Evolutionary conservation across 2,113 vertebrate genomes (phyloP), one percentile per base, ranked within the genome.

Genomic region (Lepus timidus): DNA sequence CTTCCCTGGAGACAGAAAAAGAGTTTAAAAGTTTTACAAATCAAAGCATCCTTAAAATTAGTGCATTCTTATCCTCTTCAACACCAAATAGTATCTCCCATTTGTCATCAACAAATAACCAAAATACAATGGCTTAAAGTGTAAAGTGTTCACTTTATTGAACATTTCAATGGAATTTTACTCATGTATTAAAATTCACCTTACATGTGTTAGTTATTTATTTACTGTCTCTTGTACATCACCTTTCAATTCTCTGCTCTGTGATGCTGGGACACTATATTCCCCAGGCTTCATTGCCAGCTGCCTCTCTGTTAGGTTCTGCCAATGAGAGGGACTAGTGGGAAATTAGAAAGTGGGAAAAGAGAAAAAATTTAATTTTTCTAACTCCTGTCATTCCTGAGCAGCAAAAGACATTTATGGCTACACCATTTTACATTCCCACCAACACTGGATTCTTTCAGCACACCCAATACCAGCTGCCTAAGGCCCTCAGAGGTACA

Each of bases 341-440:
- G 75, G 93, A 95, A 73, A 95, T 73, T 55, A 79, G 65, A 74
- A 84, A 44, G 31, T 36, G 10, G 23, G 29, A 94, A 86, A 29
- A 96, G 36, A 80, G n/a, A 82, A 89, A 31, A 91, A 22, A 89
- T 22, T 79, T 93, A n/a, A 51, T 79, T 95, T 79, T 86, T 79
- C 73, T 75, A 93, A 23, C 73, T 86, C 22, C 23, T 91, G 19
- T 88, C 73, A 88, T 80, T 39, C 80, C 84, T 36, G 55, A 86
- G 84, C n/a, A 88, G 87, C 87, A 93, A 93, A 91, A 75, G 67
- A 78, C 23, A 68, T 68, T 88, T 92, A 33, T 6, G 5, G 65
- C 39, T 75, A 36, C 20, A 89, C 85, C 75, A 87, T 79, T 95
- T 73, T 90, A 84, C 67, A 92, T 94, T 84, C 71, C 75, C 51